A percentile compares a stretch with the other conserved stretches of the same genome.
These are phyloP conservation scores for Lagopus leucura DNA, from an alignment of 2,113 vertebrate species.

Conservation along the genomic window DNA sequence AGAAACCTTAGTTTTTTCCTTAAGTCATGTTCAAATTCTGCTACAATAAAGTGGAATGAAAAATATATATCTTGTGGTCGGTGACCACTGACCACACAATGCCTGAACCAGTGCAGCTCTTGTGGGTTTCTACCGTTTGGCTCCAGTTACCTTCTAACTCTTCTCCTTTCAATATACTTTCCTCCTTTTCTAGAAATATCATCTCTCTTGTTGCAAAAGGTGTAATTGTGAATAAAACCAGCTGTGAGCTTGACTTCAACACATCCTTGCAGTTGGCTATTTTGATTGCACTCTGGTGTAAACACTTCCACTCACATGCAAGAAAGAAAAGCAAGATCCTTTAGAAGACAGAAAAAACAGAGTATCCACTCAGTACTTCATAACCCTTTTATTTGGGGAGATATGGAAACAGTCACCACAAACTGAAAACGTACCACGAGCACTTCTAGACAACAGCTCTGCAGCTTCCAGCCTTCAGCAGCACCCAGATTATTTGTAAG, in stretches of 20 bases:
- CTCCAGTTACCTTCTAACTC: background rate
- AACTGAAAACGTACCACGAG: conserved; percentile 2
- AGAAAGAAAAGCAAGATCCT: background rate
- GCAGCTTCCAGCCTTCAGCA: background rate
- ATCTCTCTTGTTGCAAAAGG: background rate
- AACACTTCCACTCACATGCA: background rate
- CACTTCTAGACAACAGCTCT: background rate
- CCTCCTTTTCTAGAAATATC: background rate
- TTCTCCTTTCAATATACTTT: background rate
- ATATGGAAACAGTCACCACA: conserved; percentile 34
- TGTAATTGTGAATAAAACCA: background rate
- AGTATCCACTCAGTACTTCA: background rate
- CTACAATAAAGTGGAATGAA: background rate
- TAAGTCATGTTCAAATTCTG: background rate
- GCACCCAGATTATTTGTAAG: background rate
- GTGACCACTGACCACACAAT: background rate
- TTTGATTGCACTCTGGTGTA: background rate
- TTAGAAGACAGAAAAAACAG: conserved; percentile 56
- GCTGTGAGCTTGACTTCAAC: background rate
- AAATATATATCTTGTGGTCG: background rate
- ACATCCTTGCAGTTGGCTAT: background rate
- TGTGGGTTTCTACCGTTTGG: background rate
- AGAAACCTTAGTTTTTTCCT: background rate
- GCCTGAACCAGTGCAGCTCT: background rate
- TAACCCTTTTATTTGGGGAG: background rate